phyloP scores from a whole-genome alignment of 2,797 vertebrate genomes.

The Pangasius macronema region DNA sequence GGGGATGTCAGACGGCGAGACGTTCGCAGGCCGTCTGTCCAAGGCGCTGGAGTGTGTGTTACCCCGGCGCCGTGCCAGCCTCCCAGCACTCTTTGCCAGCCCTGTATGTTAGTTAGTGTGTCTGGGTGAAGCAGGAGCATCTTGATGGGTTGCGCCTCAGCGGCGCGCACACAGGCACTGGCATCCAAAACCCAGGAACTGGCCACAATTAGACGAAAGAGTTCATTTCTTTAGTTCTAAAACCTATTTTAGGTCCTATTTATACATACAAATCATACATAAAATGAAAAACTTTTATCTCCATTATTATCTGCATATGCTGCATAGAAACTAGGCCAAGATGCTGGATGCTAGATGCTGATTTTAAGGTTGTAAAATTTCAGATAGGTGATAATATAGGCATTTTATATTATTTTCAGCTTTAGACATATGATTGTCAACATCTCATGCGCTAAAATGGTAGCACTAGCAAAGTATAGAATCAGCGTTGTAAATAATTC shows the following conservation, averaged over 20 bases:
- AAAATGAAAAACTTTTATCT: no score
- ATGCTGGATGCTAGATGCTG: background rate
- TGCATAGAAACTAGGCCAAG: background rate
- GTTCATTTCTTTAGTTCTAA: background rate
- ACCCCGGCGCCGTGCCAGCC: slow-evolving; percentile 91
- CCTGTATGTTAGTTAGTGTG: slow-evolving; percentile 84
- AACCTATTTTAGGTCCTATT: background rate
- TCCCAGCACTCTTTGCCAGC: slow-evolving; percentile 93
- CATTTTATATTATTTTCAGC: background rate
- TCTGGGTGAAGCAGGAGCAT: slow-evolving; percentile 59
- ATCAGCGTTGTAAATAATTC: background rate
- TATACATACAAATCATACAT: background rate
- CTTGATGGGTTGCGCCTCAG: slow-evolving; percentile 41
- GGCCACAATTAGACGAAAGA: background rate
- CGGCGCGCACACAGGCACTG: slow-evolving; percentile 31
- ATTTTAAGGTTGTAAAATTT: background rate
- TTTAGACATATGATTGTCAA: background rate
- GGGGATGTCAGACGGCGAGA: slow-evolving; percentile 85
- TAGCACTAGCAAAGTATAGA: background rate
- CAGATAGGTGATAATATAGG: background rate
- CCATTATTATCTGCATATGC: background rate
- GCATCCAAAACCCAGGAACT: slow-evolving; percentile 50
- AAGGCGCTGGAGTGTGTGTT: slow-evolving; percentile 95
- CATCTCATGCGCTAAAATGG: background rate
- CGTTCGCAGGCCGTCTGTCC: slow-evolving; percentile 94